Conservation (phyloP, 92 coral and sea anemone species). For the Palythoa grandis region DNA sequence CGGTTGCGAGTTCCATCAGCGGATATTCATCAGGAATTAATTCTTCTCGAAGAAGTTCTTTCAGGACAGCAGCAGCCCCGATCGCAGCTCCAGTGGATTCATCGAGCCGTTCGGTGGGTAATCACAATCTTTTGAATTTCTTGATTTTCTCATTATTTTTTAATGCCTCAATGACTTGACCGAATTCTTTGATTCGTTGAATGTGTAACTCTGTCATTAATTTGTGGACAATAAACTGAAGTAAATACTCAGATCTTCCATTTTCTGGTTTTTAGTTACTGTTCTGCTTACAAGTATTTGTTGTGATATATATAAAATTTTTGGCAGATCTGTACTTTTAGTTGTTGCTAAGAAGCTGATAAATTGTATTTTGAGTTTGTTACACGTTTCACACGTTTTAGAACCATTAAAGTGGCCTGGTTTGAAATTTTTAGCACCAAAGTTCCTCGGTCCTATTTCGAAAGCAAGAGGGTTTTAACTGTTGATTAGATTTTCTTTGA, state of each 20-base stretch:
- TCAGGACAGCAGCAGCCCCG: conserved; percentile 63
- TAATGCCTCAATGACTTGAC: conserved; percentile 46
- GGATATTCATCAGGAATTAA: conserved; percentile 72
- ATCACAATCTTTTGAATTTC: conserved; percentile 30
- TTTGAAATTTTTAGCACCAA: neutral
- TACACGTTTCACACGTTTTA: conserved; percentile 21
- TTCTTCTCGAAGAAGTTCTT: conserved; percentile 77
- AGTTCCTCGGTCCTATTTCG: neutral
- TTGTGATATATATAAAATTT: neutral
- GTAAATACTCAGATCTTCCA: neutral
- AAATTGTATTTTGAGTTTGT: neutral
- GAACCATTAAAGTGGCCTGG: neutral
- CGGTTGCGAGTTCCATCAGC: conserved; percentile 78
- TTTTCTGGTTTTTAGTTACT: neutral
- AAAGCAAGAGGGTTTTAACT: neutral
- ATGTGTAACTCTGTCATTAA: neutral
- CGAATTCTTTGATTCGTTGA: conserved; percentile 28
- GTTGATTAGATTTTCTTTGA: neutral
- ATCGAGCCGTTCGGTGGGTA: conserved; percentile 76
- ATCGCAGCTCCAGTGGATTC: conserved; percentile 69
- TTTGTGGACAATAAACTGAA: neutral
- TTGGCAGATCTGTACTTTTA: neutral
- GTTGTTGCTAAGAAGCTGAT: conserved; percentile 39
- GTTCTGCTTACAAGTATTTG: neutral
- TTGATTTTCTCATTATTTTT: conserved; percentile 43